Base-by-base conservation (phyloP, 1,140 invertebrate species). In the Cylas formicarius region DNA sequence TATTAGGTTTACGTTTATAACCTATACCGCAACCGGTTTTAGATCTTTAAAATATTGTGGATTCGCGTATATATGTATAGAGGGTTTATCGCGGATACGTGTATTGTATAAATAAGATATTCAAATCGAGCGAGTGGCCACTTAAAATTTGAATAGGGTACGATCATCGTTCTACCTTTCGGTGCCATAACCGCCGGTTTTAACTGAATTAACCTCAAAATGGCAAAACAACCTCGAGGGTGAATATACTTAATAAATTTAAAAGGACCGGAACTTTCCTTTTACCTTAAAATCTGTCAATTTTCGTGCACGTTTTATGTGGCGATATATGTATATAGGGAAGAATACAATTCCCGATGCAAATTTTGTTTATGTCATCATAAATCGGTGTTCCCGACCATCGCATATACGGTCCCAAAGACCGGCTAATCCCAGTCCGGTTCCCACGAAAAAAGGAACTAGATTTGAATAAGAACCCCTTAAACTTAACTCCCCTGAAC, bases 391-490 rank as follows among this genome's bases (percentile, higher is more conserved):
- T 35, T 27, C 38, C 24, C 32, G 46, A 28, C 42, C 52, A 52
- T 49, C 32, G 35, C 34, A 37, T 33, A 41, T 23, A 41, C 27
- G 24, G 11, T 41, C 44, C 31, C 33, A 45, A 38, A 37, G 23
- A 26, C 35, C 20, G 16, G n/a, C 31, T 42, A 48, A 37, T 44
- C 51, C 38, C 38, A 16, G 43, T 51, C 40, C 44, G 39, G 49
- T 54, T 54, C 52, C 52, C 52, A 54, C 48, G 52, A 51, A 50
- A 54, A 50, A 53, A 53, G 51, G 37, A 43, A 52, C 35, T 38
- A 39, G 45, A 48, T 48, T 54, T 56, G 52, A 57, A 55, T 55
- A 55, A 50, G 45, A 48, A 41, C 53, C 55, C 52, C 49, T 52
- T 44, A 44, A 37, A 44, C 14, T 31, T 31, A 41, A n/a, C n/a